Conservation (phyloP, 2,113 vertebrate genomes). For the Bettongia penicillata region DNA sequence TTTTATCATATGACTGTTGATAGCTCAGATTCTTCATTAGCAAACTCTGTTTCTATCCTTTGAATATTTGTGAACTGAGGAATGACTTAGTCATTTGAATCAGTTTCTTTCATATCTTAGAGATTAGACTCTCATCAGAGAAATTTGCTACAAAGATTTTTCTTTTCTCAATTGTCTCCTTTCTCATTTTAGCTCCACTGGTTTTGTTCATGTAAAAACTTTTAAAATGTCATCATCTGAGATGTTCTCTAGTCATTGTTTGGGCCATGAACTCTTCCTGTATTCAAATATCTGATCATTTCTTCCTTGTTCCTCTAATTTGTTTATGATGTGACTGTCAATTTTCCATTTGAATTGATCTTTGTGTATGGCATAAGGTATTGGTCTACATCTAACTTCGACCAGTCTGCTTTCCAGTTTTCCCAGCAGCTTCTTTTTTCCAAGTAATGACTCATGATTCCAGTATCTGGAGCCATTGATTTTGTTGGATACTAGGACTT, state of each 20-base stretch:
- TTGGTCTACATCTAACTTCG: not conserved
- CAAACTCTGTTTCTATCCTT: not conserved
- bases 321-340: not conserved
- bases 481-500: not conserved
- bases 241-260: not conserved
- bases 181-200: not conserved
- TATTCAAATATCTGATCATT: not conserved
- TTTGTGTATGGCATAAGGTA: not conserved
- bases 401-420: not conserved
- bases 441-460: not conserved
- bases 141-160: not conserved
- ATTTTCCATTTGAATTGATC: not conserved
- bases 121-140: not conserved
- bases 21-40: not conserved
- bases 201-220: not conserved
- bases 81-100: not conserved
- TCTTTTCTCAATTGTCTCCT: not conserved
- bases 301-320: not conserved
- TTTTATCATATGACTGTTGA: not conserved
- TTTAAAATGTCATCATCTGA: not conserved
- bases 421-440: not conserved
- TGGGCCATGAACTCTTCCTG: not conserved
- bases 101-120: not conserved
- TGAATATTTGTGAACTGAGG: not conserved
- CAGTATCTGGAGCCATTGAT: not conserved